Conservation (phyloP, 2,797 vertebrate species). For the Falco naumanni region DNA sequence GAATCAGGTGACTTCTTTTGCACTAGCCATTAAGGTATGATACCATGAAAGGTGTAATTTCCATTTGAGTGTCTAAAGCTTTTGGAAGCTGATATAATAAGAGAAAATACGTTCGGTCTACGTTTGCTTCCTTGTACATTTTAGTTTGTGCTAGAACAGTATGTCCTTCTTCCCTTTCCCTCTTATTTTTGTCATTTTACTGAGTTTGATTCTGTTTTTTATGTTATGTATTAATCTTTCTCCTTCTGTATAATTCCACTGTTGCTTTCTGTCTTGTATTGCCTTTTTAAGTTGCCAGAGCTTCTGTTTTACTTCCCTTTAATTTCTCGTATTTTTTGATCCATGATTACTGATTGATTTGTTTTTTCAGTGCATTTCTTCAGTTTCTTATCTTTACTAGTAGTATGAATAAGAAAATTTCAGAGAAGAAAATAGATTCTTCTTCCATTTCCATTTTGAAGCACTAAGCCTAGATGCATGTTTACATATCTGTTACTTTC, state of each 20-base stretch:
- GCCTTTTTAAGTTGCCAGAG: not conserved
- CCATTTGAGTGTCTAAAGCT: not conserved
- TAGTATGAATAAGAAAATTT: not conserved
- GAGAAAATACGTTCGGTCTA: not conserved
- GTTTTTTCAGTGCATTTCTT: not conserved
- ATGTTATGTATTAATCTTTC: not conserved
- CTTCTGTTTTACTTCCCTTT: conserved; percentile 1
- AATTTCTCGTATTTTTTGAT: not conserved
- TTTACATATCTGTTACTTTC: not conserved
- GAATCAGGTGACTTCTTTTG: not conserved
- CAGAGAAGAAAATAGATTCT: not conserved
- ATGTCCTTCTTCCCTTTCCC: not conserved
- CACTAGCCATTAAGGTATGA: not conserved
- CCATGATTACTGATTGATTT: not conserved
- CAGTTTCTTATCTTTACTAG: not conserved
- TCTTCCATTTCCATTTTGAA: not conserved
- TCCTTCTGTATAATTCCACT: not conserved
- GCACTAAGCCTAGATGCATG: not conserved
- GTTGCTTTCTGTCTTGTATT: not conserved
- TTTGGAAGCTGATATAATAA: not conserved
- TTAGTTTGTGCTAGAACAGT: not conserved
- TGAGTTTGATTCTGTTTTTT: not conserved
- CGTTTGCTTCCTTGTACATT: not conserved
- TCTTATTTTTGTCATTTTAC: not conserved
- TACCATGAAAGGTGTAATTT: not conserved